Evolutionary conservation across 2,888 invertebrate species (phyloP), one percentile per base, ranked within the genome.

Genomic region (Thymelicus sylvestris): DNA sequence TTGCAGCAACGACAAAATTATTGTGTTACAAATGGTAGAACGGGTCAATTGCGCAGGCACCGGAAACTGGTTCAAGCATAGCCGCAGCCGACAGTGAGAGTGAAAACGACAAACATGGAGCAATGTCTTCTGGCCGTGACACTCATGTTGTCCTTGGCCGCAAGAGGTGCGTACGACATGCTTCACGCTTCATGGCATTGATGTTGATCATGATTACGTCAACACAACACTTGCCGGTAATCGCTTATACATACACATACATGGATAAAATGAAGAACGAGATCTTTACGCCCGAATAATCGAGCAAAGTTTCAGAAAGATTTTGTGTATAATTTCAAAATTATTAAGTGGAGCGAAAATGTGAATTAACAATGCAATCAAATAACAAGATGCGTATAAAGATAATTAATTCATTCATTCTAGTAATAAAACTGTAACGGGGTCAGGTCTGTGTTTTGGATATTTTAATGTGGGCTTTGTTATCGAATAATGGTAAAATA

Each of bases 161-260:
- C 83, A 75, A 85, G 87, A 88, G 91, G 91, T 91, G 81, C 47
- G 88, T 86, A 78, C 57, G 31, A 61, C 70, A 44, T 61, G 44
- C 59, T 50, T 61, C 66, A 69, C 59, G 69, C 64, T 69, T 60
- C 50, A 38, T 10, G 57, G 63, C 7, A 59, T 69, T 50, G 59
- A 69, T 69, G 57, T 39, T 52, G 55, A 19, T 47, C 47, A 10
- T 48, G 57, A 59, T 69, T 64, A 24, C 64, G n/a, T 69, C 10
- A 60, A 19, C 10, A 12, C 31, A 12, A 3, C 24, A 55, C 55
- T 24, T 55, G 31, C 24, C 52, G 52, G 24, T 52, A 24, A 52
- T 55, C 24, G 38, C 12, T 38, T 63, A 19, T 19, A 62, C 39
- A 12, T 8, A 47, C 61, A 3, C 1, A 31, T 48, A 31, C 47